Conservation (phyloP, 2,797 vertebrate genomes). For the Passerculus sandwichensis region DNA sequence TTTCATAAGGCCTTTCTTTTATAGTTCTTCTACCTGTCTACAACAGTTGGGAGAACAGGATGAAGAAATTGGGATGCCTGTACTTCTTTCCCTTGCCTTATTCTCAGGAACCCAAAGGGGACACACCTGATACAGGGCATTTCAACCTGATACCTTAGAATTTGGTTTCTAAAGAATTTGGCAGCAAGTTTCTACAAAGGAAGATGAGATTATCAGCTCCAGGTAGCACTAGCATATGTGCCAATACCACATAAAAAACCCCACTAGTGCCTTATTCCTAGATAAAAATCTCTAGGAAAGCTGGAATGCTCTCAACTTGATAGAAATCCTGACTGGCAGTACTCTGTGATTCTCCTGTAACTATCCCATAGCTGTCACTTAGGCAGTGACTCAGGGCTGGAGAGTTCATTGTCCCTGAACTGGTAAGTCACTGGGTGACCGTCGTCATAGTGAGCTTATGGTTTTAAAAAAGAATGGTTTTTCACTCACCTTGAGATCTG, state of each 20-base stretch:
- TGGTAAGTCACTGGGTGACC: neutral
- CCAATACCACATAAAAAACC: neutral
- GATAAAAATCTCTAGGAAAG: neutral
- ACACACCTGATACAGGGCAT: neutral
- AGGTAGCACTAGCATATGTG: neutral
- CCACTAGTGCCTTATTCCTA: neutral
- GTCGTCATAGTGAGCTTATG: neutral
- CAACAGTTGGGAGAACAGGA: neutral
- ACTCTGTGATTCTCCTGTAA: neutral
- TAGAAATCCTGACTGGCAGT: neutral
- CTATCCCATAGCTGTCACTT: neutral
- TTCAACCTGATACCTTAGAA: neutral
- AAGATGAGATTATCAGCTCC: neutral
- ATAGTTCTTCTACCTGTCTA: neutral
- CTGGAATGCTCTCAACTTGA: neutral
- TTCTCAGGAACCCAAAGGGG: neutral
- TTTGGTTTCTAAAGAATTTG: neutral
- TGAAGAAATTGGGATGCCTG: neutral
- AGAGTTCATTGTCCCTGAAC: neutral
- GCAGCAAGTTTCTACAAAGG: neutral
- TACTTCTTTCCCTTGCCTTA: neutral
- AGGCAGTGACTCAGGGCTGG: neutral
- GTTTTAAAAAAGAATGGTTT: neutral
- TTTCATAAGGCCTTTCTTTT: neutral
- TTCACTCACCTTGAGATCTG: neutral